Evolutionary conservation across 1,140 invertebrate species (phyloP).

Genomic region (Heliconius himera): DNA sequence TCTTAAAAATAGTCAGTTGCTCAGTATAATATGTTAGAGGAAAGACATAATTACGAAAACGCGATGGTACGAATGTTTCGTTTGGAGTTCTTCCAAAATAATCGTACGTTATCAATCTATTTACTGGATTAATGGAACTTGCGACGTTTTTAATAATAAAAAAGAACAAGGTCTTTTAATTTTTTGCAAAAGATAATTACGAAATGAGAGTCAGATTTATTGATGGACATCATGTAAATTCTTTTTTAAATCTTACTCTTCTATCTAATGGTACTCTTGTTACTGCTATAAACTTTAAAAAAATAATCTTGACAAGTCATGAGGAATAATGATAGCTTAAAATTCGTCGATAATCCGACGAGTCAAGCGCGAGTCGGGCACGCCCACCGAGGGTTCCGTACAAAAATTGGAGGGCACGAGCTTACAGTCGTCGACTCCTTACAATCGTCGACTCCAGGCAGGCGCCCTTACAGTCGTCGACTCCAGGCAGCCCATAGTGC

Average conservation of each 20-base stretch:
- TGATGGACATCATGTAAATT: background rate
- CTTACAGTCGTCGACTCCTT: too few species aligned
- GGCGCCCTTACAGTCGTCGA: too few species aligned
- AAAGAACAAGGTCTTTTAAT: slow-evolving; percentile 14
- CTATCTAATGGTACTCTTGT: background rate
- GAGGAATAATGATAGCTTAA: too few species aligned
- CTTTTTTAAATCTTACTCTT: background rate
- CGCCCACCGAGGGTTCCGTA: too few species aligned
- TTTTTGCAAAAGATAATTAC: slow-evolving; percentile 11
- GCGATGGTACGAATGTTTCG: slow-evolving; percentile 59
- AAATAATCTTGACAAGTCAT: too few species aligned
- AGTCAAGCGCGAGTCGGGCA: too few species aligned
- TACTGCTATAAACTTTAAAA: background rate
- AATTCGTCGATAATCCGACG: too few species aligned
- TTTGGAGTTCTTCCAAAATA: slow-evolving; percentile 74
- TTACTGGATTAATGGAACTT: slow-evolving; percentile 71
- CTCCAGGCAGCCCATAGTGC: too few species aligned
- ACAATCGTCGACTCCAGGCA: too few species aligned
- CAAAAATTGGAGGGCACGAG: too few species aligned
- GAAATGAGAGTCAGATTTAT: background rate
- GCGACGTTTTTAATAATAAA: slow-evolving; percentile 39
- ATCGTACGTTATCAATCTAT: slow-evolving; percentile 57
- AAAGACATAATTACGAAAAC: slow-evolving; percentile 75
- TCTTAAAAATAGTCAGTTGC: slow-evolving; percentile 66
- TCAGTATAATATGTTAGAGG: slow-evolving; percentile 61